These are phyloP conservation scores for Periparus ater DNA, from an alignment of 2,797 vertebrate species.

Conservation along the genomic window DNA sequence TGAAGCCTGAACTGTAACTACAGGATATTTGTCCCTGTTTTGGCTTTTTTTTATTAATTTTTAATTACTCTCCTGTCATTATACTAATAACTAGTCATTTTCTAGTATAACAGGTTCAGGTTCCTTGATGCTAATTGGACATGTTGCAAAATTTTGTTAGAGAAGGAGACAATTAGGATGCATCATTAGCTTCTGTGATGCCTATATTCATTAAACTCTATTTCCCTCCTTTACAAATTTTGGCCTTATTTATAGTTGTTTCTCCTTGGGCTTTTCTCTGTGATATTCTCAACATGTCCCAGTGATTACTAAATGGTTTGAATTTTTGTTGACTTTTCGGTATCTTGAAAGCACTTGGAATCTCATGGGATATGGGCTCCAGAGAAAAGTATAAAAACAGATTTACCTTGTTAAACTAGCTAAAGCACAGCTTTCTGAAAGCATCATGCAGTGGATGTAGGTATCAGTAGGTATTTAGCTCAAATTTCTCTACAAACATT, in stretches of 20 bases:
- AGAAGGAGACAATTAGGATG: background rate
- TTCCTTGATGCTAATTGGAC: background rate
- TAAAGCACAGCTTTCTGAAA: background rate
- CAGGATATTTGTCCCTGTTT: background rate
- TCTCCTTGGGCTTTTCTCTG: background rate
- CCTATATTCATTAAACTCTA: background rate
- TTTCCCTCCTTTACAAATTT: background rate
- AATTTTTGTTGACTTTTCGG: slow-evolving; percentile 6
- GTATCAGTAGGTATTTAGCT: background rate
- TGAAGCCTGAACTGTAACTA: background rate
- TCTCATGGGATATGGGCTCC: background rate
- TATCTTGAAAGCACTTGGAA: background rate
- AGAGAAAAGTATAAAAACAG: background rate
- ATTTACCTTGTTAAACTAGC: background rate
- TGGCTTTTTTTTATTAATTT: background rate
- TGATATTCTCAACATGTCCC: background rate
- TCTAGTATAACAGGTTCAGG: background rate
- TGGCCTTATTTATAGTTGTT: background rate
- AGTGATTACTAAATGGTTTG: background rate
- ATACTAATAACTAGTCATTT: background rate
- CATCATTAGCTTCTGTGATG: background rate
- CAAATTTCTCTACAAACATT: background rate
- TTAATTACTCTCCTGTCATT: rapidly evolving
- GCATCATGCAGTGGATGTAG: background rate
- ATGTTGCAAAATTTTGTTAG: background rate